Evolutionary conservation across 2,797 vertebrate species (phyloP), one percentile per base, ranked within the genome.

Genomic region (Bucorvus abyssinicus): DNA sequence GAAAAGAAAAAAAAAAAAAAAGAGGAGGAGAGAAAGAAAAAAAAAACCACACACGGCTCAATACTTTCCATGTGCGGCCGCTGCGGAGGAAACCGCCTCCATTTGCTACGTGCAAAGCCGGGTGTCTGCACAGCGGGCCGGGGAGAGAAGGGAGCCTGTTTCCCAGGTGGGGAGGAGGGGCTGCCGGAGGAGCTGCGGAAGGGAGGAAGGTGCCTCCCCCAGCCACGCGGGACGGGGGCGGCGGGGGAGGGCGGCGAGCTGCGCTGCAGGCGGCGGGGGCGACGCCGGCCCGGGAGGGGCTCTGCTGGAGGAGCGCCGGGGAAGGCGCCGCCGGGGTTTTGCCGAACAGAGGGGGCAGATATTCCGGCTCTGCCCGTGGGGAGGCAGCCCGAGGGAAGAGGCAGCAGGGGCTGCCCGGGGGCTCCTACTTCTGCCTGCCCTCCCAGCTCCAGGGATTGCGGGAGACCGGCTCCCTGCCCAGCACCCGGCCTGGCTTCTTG

Each of bases 31-130:
- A 18, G 24, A 1, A 34, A 38, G 71, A 8, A 8, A 27, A 42
- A 36, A 50, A 20, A 20, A 9, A 7, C 50, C 92, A 82, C 92
- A 89, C 70, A 56, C 56, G 6, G 18, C 93, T 93, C 93, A 74
- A 94, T 90, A 88, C 81, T 97, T 97, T 93, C 96, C 97, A 97
- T 97, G 96, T 96, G 96, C 93, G 55, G 92, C 91, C 14, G 85
- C 87, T 89, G 29, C 78, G 87, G 81, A 95, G 89, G 91, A 96
- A 94, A 83, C 88, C 92, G 96, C 97, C 97, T 97, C 98, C 98
- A 98, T 98, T 98, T 83, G 98, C 97, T 98, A 98, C 98, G 98
- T 98, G 98, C 98, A 97, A 96, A 98, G 96, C 92, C 47, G 97
- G 87, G 97, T 97, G 98, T 98, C 95, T 70, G 98, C 98, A 96